phyloP scores from a whole-genome alignment of 2,797 vertebrate genomes.

The Forpus xanthops region DNA sequence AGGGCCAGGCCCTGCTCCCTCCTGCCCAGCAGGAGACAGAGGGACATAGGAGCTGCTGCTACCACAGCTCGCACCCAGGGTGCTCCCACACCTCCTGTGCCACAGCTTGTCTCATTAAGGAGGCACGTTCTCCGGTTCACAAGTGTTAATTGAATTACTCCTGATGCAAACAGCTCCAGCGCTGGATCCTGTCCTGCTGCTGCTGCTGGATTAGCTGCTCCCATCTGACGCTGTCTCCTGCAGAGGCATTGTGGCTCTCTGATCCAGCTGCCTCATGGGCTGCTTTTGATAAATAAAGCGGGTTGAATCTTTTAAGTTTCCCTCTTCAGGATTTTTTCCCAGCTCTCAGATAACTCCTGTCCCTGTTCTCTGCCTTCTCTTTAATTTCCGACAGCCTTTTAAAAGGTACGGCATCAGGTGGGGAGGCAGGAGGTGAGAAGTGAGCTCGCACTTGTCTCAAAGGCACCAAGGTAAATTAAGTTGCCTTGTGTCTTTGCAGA shows the following conservation, averaged over 20 bases:
- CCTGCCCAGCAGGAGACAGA: background rate
- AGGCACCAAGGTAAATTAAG: background rate
- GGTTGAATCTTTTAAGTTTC: constrained; percentile 38
- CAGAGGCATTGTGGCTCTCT: background rate
- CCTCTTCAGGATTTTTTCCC: background rate
- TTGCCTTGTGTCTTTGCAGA: background rate
- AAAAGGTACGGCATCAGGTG: background rate
- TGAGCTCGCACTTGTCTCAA: background rate
- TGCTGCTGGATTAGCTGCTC: constrained; percentile 35
- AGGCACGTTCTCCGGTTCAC: background rate
- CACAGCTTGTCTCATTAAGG: background rate
- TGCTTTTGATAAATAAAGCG: constrained; percentile 51
- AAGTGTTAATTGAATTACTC: constrained; percentile 37
- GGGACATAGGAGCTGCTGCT: background rate
- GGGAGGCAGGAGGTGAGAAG: background rate
- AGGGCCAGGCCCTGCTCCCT: background rate
- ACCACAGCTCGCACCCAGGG: background rate
- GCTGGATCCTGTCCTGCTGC: background rate
- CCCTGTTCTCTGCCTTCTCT: constrained; percentile 1
- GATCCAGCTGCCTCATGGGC: background rate
- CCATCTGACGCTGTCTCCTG: background rate
- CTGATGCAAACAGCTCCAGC: background rate
- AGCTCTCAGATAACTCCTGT: background rate
- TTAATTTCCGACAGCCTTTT: constrained; percentile 17
- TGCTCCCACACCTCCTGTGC: background rate